Evolutionary conservation across 1,140 invertebrate species (phyloP).

Genomic region (Calephelis nemesis): DNA sequence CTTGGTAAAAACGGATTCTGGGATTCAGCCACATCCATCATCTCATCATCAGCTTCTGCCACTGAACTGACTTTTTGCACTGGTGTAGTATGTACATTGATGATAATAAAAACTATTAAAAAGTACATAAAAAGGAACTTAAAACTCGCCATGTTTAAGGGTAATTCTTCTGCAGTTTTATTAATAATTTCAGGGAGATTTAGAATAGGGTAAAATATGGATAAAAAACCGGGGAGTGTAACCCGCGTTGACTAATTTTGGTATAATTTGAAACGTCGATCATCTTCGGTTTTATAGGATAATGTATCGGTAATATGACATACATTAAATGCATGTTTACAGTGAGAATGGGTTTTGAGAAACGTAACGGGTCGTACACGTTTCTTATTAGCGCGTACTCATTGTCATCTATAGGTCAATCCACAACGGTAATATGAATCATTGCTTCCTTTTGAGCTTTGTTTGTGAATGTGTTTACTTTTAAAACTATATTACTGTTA

Average conservation of each 20-base stretch:
- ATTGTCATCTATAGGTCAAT: constrained; percentile 48
- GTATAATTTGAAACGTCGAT: neutral
- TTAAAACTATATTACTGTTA: too few relatives aligned
- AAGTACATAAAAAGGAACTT: constrained; percentile 37
- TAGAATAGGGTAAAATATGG: too few relatives aligned
- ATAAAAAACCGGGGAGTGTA: too few relatives aligned
- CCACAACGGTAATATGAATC: constrained; percentile 1
- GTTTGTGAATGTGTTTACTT: too few relatives aligned
- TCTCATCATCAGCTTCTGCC: constrained; percentile 35
- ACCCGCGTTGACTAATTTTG: neutral
- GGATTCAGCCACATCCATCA: constrained; percentile 64
- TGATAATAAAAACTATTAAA: constrained; percentile 32
- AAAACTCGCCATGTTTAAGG: constrained; percentile 33
- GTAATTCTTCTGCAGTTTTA: too few relatives aligned
- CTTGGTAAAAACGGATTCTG: constrained; percentile 63
- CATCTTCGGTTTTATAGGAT: constrained; percentile 53
- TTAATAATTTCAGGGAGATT: too few relatives aligned
- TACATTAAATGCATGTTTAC: constrained; percentile 67
- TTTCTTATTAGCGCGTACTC: constrained; percentile 61
- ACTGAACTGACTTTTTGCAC: constrained; percentile 35
- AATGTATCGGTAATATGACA: constrained; percentile 50
- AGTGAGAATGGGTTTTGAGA: constrained; percentile 58
- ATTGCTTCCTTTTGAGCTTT: neutral
- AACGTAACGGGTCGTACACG: constrained; percentile 65
- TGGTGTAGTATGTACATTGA: constrained; percentile 40